phyloP scores from a whole-genome alignment of 1,140 invertebrate genomes.

The Cyphomyrmex costatus region DNA sequence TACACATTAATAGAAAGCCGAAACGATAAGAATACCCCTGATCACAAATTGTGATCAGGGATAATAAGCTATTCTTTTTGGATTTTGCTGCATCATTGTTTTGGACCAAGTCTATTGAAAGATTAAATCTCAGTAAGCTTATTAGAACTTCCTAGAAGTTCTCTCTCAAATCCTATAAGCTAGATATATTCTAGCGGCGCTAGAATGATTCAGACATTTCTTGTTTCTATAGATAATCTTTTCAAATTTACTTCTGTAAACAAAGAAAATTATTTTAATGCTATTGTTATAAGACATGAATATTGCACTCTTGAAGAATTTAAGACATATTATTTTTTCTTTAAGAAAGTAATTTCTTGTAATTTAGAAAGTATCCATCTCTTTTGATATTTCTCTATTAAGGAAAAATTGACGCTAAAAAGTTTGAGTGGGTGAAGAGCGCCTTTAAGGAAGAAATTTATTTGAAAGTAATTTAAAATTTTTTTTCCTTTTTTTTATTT shows the following conservation, averaged over 20 bases:
- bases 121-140: constrained; percentile 38
- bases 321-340: background rate
- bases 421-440: background rate
- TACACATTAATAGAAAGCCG: background rate
- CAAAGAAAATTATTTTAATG: background rate
- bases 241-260: background rate
- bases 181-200: background rate
- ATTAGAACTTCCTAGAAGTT: background rate
- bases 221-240: background rate
- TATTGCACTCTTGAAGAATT: background rate
- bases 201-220: background rate
- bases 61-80: constrained; percentile 31
- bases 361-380: background rate
- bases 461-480: constrained; percentile 14
- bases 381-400: background rate
- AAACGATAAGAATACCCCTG: background rate
- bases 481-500: background rate
- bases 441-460: constrained; percentile 15
- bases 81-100: constrained; percentile 18
- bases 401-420: background rate
- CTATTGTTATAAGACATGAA: background rate
- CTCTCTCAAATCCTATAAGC: constrained; percentile 1
- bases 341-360: background rate
- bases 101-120: constrained; percentile 1
- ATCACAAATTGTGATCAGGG: too few relatives aligned